Evolutionary conservation across 1,140 invertebrate genomes (phyloP), one percentile per base, ranked within the genome.

Genomic region (Lasioglossum baleicum): DNA sequence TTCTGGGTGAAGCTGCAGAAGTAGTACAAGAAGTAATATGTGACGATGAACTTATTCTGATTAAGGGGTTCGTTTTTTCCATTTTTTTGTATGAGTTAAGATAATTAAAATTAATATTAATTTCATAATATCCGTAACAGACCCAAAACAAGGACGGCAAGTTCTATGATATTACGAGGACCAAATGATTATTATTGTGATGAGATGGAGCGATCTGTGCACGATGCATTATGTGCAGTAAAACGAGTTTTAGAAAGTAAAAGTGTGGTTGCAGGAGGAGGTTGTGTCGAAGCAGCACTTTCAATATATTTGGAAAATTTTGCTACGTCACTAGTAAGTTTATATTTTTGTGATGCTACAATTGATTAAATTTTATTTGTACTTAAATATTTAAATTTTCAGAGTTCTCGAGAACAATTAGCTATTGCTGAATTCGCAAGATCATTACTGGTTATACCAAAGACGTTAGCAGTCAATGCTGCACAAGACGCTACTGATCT

Each of bases 251-350:
- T 99, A 70, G 99, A 99, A 94, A 98, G 97, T 42, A 99, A 99
- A 91, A 96, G 95, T 70, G 96, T 99, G 4, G 99, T 99, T 66
- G 97, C 98, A 66, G 99, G 99, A 58, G 99, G 99, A 83, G 99
- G 99, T 68, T 97, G 98, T 81, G 99, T 99, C 7, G 99, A 99
- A 94, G 98, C 99, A 71, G 99, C 99, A 22, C 94, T 99, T 17
- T 99, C 98, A 31, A 99, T 99, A 87, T 99, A 99, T 92, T 93
- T 99, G 22, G 99, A 99, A 93, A 99, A 99, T 92, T 99, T 99
- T 93, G 99, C 99, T 20, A 99, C 98, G n/a, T 98, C 98, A n/a
- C 92, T 99, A 90, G 97, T 97, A 92, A 75, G 40, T 81, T n/a
- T n/a, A n/a, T 53, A 70, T 69, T 64, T 81, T 78, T 13, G 11